phyloP scores from a whole-genome alignment of 2,113 vertebrate species.

The Pterophyllum scalare region DNA sequence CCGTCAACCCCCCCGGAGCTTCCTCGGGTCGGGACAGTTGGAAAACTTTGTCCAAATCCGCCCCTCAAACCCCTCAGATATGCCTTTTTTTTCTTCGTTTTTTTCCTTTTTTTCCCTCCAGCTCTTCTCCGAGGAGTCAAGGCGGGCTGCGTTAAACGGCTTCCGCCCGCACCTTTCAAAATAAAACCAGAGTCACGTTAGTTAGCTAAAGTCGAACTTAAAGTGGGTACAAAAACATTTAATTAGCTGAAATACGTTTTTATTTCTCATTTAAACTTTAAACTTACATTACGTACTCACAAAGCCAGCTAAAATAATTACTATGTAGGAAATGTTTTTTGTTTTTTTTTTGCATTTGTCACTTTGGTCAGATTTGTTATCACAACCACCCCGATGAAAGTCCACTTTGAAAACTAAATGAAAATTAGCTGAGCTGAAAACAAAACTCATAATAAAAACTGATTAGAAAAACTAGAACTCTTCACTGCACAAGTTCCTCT shows the following conservation, averaged over 20 bases:
- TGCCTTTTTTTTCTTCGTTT: constrained; percentile 73
- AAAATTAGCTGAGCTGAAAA: neutral
- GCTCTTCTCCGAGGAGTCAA: constrained; percentile 40
- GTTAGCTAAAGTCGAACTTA: too few relatives aligned
- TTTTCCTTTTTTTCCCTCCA: constrained; percentile 63
- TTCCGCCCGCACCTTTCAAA: constrained; percentile 54
- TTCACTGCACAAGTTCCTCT: neutral
- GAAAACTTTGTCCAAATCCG: constrained; percentile 83
- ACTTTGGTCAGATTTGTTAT: too few relatives aligned
- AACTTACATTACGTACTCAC: too few relatives aligned
- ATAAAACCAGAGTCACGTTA: constrained; percentile 9
- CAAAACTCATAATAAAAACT: neutral
- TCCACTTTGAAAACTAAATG: neutral
- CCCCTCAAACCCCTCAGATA: constrained; percentile 74
- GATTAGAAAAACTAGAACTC: neutral
- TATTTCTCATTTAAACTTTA: too few relatives aligned
- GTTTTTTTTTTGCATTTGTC: too few relatives aligned
- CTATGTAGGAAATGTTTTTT: too few relatives aligned
- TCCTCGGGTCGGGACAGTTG: constrained; percentile 80
- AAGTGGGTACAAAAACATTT: too few relatives aligned
- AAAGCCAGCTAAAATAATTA: too few relatives aligned
- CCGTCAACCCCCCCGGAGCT: constrained; percentile 75
- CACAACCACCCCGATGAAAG: too few relatives aligned
- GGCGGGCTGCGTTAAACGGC: rapidly evolving
- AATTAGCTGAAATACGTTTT: too few relatives aligned